Evolutionary conservation across 2,113 vertebrate species (phyloP), one percentile per base, ranked within the genome.

Genomic region (Epinephelus moara): DNA sequence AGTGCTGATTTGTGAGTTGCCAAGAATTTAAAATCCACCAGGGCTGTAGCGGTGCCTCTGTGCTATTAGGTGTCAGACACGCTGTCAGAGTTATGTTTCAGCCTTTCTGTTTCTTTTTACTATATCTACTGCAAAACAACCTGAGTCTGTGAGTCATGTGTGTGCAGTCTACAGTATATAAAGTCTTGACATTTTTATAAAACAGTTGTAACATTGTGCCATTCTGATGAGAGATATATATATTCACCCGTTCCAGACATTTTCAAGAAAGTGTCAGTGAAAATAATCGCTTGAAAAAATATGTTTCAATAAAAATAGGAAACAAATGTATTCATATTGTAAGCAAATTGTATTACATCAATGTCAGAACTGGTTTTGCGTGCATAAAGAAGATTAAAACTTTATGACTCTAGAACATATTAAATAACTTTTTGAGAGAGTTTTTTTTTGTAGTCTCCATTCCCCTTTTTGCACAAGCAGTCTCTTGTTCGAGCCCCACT

Each of bases 1-100:
- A 86, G 74, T 53, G 45, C 86, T 83, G 86, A 88, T 85, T 86
- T 91, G 87, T 84, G 61, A 84, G 76, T 81, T 88, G 90, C 74
- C 85, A 82, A 75, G 60, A 75, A 81, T 77, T 74, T 80, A n/a
- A 81, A 90, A 76, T 84, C 78, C 81, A 25, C 66, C 82, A 63
- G 70, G 66, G 63, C 70, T 73, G 74, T n/a, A 75, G 78, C 59
- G 21, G 75, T 55, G 72, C 85, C 78, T 80, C 70, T 82, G 33
- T 79, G 73, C 79, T 86, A 74, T 87, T 80, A 77, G 79, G 74
- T 85, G 84, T 83, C 89, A 81, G 75, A 80, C 88, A 21, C 18
- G 6, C 71, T 78, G 81, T 85, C 84, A 84, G 71, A 75, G 42
- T 80, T 81, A 80, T 71, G 71, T 87, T 78, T 82, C 60, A 75